Conservation (phyloP, 2,113 vertebrate genomes). For the Nansenia antarctica region DNA sequence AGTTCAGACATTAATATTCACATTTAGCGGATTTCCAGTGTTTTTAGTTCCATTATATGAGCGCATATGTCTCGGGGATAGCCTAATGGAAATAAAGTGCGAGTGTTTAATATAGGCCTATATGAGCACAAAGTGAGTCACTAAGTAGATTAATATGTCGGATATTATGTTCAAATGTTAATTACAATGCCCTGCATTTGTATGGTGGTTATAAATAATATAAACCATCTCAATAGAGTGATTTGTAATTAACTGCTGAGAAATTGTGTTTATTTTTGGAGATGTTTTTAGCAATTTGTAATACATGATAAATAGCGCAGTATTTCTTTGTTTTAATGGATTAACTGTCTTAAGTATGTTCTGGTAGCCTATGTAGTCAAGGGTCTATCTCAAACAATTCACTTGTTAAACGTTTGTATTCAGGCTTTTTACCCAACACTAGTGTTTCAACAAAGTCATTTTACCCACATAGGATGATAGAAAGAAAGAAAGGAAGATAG, state of each 20-base stretch:
- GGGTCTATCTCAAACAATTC: conserved; percentile 36
- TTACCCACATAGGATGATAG: not conserved
- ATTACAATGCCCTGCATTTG: conserved; percentile 41
- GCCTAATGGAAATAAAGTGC: conserved; percentile 32
- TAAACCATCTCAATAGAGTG: conserved; percentile 38
- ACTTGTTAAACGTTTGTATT: conserved; percentile 36
- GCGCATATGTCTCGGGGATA: conserved; percentile 38
- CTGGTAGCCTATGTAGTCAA: conserved; percentile 15
- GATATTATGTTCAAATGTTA: conserved; percentile 53
- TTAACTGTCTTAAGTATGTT: conserved; percentile 19
- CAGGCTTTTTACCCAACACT: conserved; percentile 27
- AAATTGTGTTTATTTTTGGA: conserved; percentile 54
- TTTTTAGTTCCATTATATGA: conserved; percentile 31
- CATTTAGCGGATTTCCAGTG: conserved; percentile 49
- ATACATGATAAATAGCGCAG: conserved; percentile 7
- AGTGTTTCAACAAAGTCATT: not conserved
- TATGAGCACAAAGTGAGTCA: conserved; percentile 41
- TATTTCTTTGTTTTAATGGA: conserved; percentile 32
- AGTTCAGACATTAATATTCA: conserved; percentile 51
- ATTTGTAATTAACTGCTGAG: conserved; percentile 55
- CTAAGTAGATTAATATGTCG: conserved; percentile 25
- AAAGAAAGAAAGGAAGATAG: not conserved
- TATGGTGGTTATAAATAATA: conserved; percentile 53
- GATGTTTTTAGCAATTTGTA: conserved; percentile 39
- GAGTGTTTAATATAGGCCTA: conserved; percentile 31